phyloP scores from a whole-genome alignment of 2,888 invertebrate species.

The Coleophora deauratella region DNA sequence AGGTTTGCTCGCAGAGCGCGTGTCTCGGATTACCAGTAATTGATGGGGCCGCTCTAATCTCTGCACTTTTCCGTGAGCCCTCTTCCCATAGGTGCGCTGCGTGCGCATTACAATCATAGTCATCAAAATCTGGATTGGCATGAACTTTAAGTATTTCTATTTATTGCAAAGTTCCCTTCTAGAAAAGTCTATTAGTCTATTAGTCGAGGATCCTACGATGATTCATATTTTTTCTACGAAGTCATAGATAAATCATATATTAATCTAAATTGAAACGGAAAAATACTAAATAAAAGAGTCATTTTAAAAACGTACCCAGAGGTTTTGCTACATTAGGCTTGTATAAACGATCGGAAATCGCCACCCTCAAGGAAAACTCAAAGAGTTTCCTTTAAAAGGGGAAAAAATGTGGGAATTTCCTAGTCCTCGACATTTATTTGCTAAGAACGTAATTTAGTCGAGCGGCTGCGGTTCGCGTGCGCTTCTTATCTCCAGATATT shows the following conservation, averaged over 20 bases:
- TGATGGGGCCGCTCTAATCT: slow-evolving; percentile 68
- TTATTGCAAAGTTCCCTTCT: no score
- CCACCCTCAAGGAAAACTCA: slow-evolving; percentile 1
- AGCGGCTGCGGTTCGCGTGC: slow-evolving; percentile 54
- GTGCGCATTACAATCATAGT: no score
- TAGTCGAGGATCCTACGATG: no score
- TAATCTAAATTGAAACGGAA: no score
- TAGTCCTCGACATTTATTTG: slow-evolving; percentile 42
- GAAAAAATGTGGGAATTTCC: slow-evolving; percentile 23
- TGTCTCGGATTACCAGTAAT: slow-evolving; percentile 65
- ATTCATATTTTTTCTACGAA: no score
- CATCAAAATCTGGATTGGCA: slow-evolving; percentile 22
- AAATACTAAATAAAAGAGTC: neutral
- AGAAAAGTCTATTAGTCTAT: no score
- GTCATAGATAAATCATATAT: no score
- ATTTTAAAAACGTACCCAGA: neutral
- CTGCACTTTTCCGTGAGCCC: slow-evolving; percentile 49
- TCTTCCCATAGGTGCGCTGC: slow-evolving; percentile 9
- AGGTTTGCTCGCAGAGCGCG: slow-evolving; percentile 61
- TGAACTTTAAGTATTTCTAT: no score
- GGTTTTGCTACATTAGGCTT: no score
- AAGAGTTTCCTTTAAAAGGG: slow-evolving; percentile 7
- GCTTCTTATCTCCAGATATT: slow-evolving; percentile 67
- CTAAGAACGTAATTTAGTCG: slow-evolving; percentile 52
- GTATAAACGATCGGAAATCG: slow-evolving; percentile 6